Percentiles rank a stretch among this genome's conserved stretches.
phyloP scores from a whole-genome alignment of 2,888 invertebrate species.

The Bibio marci region DNA sequence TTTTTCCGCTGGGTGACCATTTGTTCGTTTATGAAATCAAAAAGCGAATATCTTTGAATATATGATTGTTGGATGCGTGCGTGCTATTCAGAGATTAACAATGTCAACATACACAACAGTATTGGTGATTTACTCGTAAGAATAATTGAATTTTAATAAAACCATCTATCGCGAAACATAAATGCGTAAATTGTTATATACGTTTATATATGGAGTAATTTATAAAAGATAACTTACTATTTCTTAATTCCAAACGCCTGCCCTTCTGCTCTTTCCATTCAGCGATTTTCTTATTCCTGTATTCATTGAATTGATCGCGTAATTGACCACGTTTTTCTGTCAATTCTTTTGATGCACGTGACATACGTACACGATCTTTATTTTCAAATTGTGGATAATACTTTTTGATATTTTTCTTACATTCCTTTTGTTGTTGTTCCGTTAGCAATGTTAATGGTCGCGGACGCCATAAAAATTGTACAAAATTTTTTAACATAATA shows the following conservation, averaged over 20 bases:
- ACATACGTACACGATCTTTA: constrained; percentile 85
- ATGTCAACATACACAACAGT: too few relatives aligned
- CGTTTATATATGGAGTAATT: not conserved
- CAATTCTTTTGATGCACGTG: constrained; percentile 86
- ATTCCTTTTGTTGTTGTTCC: constrained; percentile 78
- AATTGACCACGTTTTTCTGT: constrained; percentile 79
- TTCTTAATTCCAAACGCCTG: constrained; percentile 66
- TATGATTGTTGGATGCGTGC: too few relatives aligned
- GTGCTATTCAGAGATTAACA: too few relatives aligned
- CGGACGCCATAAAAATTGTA: constrained; percentile 92
- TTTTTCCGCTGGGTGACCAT: too few relatives aligned
- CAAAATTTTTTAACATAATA: constrained; percentile 81
- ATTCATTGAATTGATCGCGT: constrained; percentile 73
- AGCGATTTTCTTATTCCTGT: constrained; percentile 53
- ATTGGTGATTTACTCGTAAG: too few relatives aligned
- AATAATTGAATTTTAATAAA: constrained; percentile 5
- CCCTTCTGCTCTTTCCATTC: constrained; percentile 66
- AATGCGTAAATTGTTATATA: constrained; percentile 1
- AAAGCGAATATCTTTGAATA: too few relatives aligned
- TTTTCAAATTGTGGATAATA: constrained; percentile 91
- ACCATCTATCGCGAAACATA: not conserved
- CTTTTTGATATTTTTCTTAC: constrained; percentile 94
- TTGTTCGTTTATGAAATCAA: too few relatives aligned
- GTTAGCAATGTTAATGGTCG: constrained; percentile 72
- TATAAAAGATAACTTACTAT: constrained; percentile 45